A percentile compares a stretch with the other conserved stretches of the same genome.
These are phyloP conservation scores for Andrena haemorrhoa DNA, from an alignment of 2,888 invertebrate species.

Conservation along the genomic window DNA sequence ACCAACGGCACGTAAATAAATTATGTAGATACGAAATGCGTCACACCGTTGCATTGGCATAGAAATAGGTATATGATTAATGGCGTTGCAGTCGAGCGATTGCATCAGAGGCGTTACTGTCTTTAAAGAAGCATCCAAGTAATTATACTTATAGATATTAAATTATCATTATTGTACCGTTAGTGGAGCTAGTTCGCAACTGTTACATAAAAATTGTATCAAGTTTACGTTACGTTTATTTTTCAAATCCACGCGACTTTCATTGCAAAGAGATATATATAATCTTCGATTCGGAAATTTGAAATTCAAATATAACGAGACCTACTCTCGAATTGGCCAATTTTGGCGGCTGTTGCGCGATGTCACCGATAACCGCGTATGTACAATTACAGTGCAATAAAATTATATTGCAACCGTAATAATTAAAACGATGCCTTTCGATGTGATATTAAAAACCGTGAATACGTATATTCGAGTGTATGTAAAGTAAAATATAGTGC, in stretches of 20 bases:
- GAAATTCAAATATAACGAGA: slow-evolving; percentile 26
- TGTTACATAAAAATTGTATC: background rate
- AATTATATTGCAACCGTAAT: background rate
- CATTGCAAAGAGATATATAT: background rate
- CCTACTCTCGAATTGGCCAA: background rate
- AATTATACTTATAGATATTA: background rate
- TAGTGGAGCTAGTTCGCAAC: background rate
- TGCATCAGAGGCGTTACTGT: background rate
- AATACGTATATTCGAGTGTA: background rate
- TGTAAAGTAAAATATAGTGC: background rate
- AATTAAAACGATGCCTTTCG: background rate
- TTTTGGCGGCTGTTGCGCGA: slow-evolving; percentile 12
- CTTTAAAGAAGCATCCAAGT: background rate
- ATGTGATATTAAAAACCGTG: background rate
- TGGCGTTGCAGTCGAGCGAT: background rate
- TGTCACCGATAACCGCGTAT: background rate
- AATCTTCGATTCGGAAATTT: slow-evolving; percentile 18
- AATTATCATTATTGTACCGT: background rate
- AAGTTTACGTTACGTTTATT: background rate
- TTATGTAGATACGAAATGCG: slow-evolving; percentile 10
- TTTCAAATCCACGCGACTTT: too few species aligned
- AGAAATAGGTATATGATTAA: slow-evolving; percentile 9
- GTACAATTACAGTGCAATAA: background rate
- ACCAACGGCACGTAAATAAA: background rate
- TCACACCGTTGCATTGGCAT: background rate